Percentiles rank a stretch among this genome's conserved stretches.
phyloP scores from a whole-genome alignment of 2,113 vertebrate genomes.

The Nesoenas mayeri region DNA sequence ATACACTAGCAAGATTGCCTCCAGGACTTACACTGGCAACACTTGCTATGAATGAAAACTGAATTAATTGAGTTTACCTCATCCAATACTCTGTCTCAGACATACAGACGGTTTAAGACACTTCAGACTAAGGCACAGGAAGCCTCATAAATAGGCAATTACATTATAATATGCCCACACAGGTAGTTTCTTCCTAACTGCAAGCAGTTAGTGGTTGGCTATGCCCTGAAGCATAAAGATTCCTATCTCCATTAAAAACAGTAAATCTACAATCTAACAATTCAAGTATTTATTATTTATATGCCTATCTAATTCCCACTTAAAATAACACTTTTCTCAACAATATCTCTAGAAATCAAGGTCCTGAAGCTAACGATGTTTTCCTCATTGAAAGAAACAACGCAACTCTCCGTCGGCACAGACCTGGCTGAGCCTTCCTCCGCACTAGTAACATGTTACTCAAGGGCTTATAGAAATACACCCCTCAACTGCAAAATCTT shows the following conservation, averaged over 20 bases:
- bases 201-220: background rate
- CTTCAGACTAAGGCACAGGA: background rate
- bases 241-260: background rate
- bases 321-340: background rate
- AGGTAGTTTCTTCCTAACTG: background rate
- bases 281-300: background rate
- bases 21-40: too few relatives aligned
- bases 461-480: accelerated
- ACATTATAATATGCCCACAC: background rate
- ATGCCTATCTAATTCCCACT: background rate
- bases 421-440: background rate
- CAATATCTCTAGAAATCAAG: background rate
- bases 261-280: background rate
- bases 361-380: background rate
- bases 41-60: accelerated
- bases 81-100: background rate
- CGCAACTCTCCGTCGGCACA: background rate
- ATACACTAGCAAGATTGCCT: background rate
- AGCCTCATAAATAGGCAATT: background rate
- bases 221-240: background rate
- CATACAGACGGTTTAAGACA: background rate
- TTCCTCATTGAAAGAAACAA: background rate
- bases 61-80: accelerated
- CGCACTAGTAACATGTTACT: background rate
- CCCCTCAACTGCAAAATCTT: background rate